phyloP scores from a whole-genome alignment of 2,797 vertebrate genomes.

The Myotis planiceps region DNA sequence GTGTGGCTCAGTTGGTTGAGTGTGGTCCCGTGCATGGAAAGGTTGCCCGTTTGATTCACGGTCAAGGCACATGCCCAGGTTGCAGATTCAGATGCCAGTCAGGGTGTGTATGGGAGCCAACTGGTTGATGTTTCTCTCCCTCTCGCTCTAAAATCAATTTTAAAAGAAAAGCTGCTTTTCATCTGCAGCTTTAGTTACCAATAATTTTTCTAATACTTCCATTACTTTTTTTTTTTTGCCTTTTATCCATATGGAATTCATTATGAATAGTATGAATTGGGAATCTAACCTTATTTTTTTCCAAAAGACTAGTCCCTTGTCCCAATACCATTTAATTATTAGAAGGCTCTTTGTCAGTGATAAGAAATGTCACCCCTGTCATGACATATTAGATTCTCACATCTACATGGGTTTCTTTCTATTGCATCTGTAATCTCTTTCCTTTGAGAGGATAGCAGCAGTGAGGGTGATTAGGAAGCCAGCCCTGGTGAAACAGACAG shows the following conservation, averaged over 20 bases:
- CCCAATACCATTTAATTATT: neutral
- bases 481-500: neutral
- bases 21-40: neutral
- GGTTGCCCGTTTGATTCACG: neutral
- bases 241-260: conserved; percentile 31
- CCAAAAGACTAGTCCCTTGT: neutral
- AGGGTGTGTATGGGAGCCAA: neutral
- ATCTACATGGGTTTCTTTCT: neutral
- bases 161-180: neutral
- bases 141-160: neutral
- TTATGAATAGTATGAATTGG: neutral
- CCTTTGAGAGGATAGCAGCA: neutral
- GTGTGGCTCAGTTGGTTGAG: neutral
- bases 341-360: neutral
- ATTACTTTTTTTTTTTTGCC: neutral
- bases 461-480: neutral
- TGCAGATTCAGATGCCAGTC: neutral
- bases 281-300: neutral
- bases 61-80: neutral
- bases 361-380: neutral
- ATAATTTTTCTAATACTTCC: neutral
- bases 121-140: neutral
- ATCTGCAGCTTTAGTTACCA: neutral
- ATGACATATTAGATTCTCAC: neutral
- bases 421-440: neutral